These are phyloP conservation scores for Atlantisia rogersi DNA, from an alignment of 2,113 vertebrate genomes.

Conservation along the genomic window DNA sequence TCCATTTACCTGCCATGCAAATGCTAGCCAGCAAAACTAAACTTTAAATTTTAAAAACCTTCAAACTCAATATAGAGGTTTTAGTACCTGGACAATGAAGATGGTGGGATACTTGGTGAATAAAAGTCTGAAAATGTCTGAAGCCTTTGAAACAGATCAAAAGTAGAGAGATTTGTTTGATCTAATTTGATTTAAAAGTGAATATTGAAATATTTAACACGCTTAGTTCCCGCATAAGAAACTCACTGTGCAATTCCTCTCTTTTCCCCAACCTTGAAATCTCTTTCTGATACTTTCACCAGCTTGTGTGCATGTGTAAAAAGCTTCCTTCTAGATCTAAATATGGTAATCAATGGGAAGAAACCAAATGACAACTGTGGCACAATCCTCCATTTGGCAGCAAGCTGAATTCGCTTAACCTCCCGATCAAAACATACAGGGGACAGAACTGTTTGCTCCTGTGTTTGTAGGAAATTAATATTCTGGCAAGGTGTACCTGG, in stretches of 20 bases:
- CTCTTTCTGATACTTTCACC: neutral
- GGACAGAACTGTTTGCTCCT: neutral
- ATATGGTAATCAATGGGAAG: neutral
- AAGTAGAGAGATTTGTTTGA: constrained; percentile 48
- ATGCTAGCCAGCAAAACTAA: neutral
- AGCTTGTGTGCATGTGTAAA: neutral
- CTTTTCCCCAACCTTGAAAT: neutral
- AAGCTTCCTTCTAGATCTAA: neutral
- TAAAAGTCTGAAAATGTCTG: neutral
- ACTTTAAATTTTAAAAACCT: neutral
- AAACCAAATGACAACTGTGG: neutral
- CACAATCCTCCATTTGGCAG: neutral
- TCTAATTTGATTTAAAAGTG: constrained; percentile 53
- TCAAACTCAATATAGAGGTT: neutral
- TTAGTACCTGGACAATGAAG: neutral
- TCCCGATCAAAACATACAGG: neutral
- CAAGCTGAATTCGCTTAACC: neutral
- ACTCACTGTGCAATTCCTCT: neutral
- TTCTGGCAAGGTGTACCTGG: constrained; percentile 3
- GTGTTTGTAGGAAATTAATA: constrained; percentile 42
- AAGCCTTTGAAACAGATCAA: constrained; percentile 60
- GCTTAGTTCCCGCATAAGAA: constrained; percentile 2
- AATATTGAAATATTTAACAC: constrained; percentile 32
- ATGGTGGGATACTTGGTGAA: neutral
- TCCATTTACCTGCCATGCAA: neutral